These are phyloP conservation scores for Phenganax marumi DNA, from an alignment of 92 coral and sea anemone species.

Conservation along the genomic window DNA sequence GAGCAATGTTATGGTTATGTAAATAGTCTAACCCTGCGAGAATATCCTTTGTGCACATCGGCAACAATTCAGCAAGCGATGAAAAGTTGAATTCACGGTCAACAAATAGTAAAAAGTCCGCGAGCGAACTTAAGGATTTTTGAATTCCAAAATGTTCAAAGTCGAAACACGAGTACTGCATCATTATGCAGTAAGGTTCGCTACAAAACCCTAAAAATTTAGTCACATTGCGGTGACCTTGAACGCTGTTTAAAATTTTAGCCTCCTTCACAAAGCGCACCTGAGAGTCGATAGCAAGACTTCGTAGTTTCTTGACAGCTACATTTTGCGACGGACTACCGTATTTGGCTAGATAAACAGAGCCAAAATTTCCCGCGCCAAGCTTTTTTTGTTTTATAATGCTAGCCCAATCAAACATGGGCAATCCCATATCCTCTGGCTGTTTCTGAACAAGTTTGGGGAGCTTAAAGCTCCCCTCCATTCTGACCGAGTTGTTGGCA, in stretches of 20 bases:
- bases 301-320: neutral
- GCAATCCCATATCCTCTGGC: neutral
- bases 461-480: slow-evolving; percentile 2
- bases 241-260: neutral
- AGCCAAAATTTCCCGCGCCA: slow-evolving; percentile 2
- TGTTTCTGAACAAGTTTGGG: slow-evolving; percentile 9
- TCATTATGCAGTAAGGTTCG: too few relatives aligned
- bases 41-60: slow-evolving; percentile 13
- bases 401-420: neutral
- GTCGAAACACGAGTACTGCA: too few relatives aligned
- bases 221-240: too few relatives aligned
- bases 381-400: slow-evolving; percentile 14
- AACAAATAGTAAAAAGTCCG: neutral
- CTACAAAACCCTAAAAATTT: too few relatives aligned
- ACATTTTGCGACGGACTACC: neutral
- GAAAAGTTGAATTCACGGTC: slow-evolving; percentile 4
- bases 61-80: slow-evolving; percentile 1
- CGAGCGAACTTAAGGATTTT: too few relatives aligned
- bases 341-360: neutral
- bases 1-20: slow-evolving; percentile 19
- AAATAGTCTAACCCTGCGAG: slow-evolving; percentile 39
- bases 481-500: too few relatives aligned
- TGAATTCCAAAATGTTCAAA: too few relatives aligned
- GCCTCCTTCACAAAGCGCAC: too few relatives aligned
- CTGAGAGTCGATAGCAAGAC: too few relatives aligned